These are phyloP conservation scores for Gadopsis bispinosus DNA, from an alignment of 2,797 vertebrate genomes.

Conservation along the genomic window DNA sequence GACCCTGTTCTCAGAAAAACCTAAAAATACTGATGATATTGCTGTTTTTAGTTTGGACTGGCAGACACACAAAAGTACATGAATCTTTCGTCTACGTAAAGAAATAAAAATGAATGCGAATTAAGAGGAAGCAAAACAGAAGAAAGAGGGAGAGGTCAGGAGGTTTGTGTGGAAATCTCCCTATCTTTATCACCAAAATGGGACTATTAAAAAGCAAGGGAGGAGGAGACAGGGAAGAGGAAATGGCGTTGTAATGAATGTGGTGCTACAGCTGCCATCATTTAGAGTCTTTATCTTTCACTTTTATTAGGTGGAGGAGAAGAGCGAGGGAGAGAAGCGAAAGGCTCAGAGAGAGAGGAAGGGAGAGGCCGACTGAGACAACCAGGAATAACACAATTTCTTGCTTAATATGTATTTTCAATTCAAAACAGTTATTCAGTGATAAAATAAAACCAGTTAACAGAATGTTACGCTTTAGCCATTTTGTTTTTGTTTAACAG, in stretches of 20 bases:
- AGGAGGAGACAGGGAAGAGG: constrained; percentile 48
- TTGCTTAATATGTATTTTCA: constrained; percentile 22
- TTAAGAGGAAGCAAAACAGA: neutral
- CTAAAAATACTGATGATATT: constrained; percentile 23
- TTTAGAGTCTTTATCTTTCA: constrained; percentile 72
- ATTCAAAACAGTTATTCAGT: constrained; percentile 19
- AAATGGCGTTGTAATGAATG: constrained; percentile 67
- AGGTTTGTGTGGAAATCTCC: constrained; percentile 58
- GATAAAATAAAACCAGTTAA: constrained; percentile 20
- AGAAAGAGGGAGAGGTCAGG: constrained; percentile 26
- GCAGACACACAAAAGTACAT: constrained; percentile 2
- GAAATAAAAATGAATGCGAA: neutral
- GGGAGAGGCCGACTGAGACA: neutral
- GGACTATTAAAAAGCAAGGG: constrained; percentile 62
- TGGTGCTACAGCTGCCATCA: constrained; percentile 70
- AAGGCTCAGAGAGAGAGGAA: neutral
- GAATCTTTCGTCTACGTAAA: neutral
- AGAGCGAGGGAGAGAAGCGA: constrained; percentile 19
- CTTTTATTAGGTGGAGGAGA: constrained; percentile 67
- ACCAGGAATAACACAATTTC: neutral
- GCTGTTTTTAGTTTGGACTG: constrained; percentile 13
- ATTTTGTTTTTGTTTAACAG: constrained; percentile 26
- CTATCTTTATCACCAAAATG: constrained; percentile 67
- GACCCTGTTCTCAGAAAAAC: constrained; percentile 19
- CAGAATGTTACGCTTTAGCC: constrained; percentile 8